Conservation (phyloP, 2,888 invertebrate genomes). For the Noctua janthe region DNA sequence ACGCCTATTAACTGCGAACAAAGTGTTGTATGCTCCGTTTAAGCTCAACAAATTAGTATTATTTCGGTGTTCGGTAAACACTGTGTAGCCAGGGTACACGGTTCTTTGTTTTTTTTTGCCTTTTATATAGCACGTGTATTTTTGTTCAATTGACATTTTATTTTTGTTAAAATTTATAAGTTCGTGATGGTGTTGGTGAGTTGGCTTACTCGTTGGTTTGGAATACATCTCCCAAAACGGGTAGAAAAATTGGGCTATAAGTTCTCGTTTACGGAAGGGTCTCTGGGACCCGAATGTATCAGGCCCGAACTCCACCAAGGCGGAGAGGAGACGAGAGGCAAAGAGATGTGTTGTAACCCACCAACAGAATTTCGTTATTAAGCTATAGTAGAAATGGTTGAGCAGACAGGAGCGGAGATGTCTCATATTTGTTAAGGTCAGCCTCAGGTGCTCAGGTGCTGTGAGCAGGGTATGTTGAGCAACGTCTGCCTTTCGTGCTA, state of each 20-base stretch:
- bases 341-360: neutral
- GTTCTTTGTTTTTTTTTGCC: neutral
- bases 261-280: neutral
- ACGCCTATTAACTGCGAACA: constrained; percentile 62
- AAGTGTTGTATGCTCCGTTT: constrained; percentile 56
- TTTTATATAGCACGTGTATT: neutral
- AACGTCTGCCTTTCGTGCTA: neutral
- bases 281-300: neutral
- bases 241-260: neutral
- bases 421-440: neutral
- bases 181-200: neutral
- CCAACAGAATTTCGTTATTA: neutral
- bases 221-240: neutral
- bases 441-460: neutral
- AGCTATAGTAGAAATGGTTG: neutral
- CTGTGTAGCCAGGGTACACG: neutral
- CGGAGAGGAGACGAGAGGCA: neutral
- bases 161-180: too few species aligned
- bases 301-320: neutral
- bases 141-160: neutral
- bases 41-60: constrained; percentile 20
- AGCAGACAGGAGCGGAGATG: too few species aligned
- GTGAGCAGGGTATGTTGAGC: neutral
- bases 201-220: neutral
- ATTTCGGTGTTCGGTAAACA: neutral